Base-by-base conservation (phyloP, 2,797 vertebrate species). In the Odontamblyopus lacepedii region DNA sequence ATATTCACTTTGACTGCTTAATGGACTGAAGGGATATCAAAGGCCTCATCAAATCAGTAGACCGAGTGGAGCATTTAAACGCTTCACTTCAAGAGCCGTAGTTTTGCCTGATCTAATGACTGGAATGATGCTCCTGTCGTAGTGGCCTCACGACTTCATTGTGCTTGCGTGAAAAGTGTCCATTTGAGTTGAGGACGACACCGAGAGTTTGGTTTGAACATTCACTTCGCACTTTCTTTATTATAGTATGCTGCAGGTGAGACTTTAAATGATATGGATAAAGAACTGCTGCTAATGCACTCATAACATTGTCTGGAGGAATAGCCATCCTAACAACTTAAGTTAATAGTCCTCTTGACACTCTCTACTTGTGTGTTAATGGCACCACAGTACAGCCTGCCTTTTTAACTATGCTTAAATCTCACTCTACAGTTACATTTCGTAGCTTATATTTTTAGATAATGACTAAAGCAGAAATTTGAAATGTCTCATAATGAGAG, bases 1-100 rank as follows among this genome's bases (percentile, higher is more conserved):
- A 78, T 79, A 88, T 91, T 89, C 74, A 65, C 69, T 84, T 88
- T 90, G 85, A 89, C 88, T 84, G 77, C 84, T 79, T 88, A 89
- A 92, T 89, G 79, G 81, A 79, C 79, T 79, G 77, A 82, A 82
- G 77, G 69, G 82, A 83, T 90, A 90, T 91, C 87, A 88, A 88
- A 91, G 79, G 80, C 75, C 83, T 90, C 86, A 89, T 91, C 88
- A 88, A 86, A 86, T 79, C 71, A 19, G 2, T 65, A 79, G 85
- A 88, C 87, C 85, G 87, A 88, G 82, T 77, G 75, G 77, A 81
- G 79, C 87, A 78, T 91, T 89, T 88, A 84, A 90, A 78, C 66
- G 50, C 87, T 82, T 78, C 44, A 69, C 84, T 90, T 87, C 67
- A 74, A 76, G 81, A 92, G 81, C 78, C 72, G 76, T 78, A 85